Evolutionary conservation across 2,888 invertebrate genomes (phyloP).

Genomic region (Cheiracanthium punctorium): DNA sequence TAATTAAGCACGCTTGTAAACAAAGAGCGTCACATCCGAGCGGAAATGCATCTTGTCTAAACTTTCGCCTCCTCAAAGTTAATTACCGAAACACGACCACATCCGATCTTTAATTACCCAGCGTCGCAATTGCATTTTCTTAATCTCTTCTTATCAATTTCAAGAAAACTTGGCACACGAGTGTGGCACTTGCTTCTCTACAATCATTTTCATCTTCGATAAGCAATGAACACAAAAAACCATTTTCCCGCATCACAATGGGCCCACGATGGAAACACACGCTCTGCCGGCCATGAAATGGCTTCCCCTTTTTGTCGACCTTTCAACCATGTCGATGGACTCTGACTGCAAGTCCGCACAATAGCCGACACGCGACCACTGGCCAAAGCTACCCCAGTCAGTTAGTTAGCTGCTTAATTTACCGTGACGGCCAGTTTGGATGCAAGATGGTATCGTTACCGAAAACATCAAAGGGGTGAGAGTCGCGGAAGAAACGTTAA

Average conservation of each 20-base stretch:
- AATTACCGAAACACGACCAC: not conserved
- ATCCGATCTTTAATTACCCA: not conserved
- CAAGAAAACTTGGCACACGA: slow-evolving; percentile 20
- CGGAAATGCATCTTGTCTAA: too few species aligned
- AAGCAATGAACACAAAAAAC: slow-evolving; percentile 28
- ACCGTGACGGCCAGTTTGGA: slow-evolving; percentile 29
- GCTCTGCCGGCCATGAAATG: slow-evolving; percentile 63
- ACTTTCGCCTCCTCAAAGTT: too few species aligned
- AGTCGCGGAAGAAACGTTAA: not conserved
- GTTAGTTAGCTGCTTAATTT: slow-evolving; percentile 22
- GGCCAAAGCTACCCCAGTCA: not conserved
- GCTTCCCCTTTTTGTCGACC: slow-evolving; percentile 35
- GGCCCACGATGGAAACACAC: slow-evolving; percentile 37
- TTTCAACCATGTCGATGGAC: slow-evolving; percentile 49
- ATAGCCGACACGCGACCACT: slow-evolving; percentile 47
- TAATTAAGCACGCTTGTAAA: too few species aligned
- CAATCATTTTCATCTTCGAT: slow-evolving; percentile 12
- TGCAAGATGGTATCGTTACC: not conserved
- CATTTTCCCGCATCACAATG: slow-evolving; percentile 47
- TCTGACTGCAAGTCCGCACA: slow-evolving; percentile 8
- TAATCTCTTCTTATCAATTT: slow-evolving; percentile 32
- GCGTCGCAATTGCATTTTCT: slow-evolving; percentile 15
- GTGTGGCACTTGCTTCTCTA: not conserved
- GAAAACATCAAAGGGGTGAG: not conserved
- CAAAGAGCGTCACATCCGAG: too few species aligned